phyloP scores from a whole-genome alignment of 2,888 invertebrate genomes.

The Tanytarsus gracilentus region DNA sequence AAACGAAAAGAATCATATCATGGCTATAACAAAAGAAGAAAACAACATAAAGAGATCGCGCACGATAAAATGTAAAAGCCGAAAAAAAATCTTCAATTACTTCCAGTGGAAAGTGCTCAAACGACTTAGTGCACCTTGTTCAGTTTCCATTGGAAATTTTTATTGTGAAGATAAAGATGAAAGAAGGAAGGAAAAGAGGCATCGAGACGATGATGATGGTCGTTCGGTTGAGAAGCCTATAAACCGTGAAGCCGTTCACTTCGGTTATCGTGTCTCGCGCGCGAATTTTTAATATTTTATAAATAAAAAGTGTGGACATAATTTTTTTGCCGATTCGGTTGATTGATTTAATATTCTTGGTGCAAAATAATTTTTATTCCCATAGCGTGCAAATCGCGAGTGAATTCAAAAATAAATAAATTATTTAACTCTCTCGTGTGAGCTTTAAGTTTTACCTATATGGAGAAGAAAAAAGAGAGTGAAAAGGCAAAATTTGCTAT shows the following conservation, averaged over 20 bases:
- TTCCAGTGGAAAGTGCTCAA: constrained; percentile 33
- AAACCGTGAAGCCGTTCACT: constrained; percentile 26
- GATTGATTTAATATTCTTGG: not conserved
- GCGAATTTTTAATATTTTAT: not conserved
- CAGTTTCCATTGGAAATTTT: constrained; percentile 35
- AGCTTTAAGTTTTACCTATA: not conserved
- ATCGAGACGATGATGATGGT: constrained; percentile 11
- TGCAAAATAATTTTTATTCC: too few relatives aligned
- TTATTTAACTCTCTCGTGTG: too few relatives aligned
- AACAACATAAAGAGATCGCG: constrained; percentile 5
- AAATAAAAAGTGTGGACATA: not conserved
- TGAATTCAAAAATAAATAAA: too few relatives aligned
- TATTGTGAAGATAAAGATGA: constrained; percentile 37
- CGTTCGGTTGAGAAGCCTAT: constrained; percentile 16
- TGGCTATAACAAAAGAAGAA: constrained; percentile 3
- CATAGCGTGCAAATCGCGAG: too few relatives aligned
- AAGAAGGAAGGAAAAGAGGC: constrained; percentile 15
- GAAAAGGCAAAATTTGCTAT: not conserved
- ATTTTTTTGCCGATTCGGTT: not conserved
- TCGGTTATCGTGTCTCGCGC: constrained; percentile 17
- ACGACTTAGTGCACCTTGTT: constrained; percentile 40
- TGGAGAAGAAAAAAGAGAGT: not conserved
- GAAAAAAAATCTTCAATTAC: constrained; percentile 19
- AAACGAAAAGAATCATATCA: too few relatives aligned
- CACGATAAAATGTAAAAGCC: not conserved